These are phyloP conservation scores for Alcedo atthis DNA, from an alignment of 2,797 vertebrate genomes.

Conservation along the genomic window DNA sequence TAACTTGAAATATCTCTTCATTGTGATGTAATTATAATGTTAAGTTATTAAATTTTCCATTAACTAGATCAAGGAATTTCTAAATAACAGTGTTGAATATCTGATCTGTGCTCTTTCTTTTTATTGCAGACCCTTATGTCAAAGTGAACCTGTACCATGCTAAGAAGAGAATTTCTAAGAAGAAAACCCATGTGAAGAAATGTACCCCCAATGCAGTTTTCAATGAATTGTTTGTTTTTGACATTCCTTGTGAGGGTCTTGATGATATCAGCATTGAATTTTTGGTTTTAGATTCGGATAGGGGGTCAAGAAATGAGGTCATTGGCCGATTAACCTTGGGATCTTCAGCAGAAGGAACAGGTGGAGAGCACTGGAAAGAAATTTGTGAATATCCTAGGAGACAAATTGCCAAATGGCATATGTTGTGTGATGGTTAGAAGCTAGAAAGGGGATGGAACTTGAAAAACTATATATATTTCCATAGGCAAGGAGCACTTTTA, in stretches of 20 bases:
- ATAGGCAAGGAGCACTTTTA: slow-evolving; percentile 66
- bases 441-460: slow-evolving; percentile 14
- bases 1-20: not conserved
- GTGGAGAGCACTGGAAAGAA: slow-evolving; percentile 97
- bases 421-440: slow-evolving; percentile 89
- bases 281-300: slow-evolving; percentile 95
- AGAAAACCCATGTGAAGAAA: slow-evolving; percentile 98
- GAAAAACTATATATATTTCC: slow-evolving; percentile 36
- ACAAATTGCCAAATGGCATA: slow-evolving; percentile 98
- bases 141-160: slow-evolving; percentile 97
- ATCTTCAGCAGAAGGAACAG: slow-evolving; percentile 86
- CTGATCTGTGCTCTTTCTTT: not conserved
- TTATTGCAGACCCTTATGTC: slow-evolving; percentile 90
- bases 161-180: slow-evolving; percentile 96
- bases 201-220: slow-evolving; percentile 96
- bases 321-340: slow-evolving; percentile 90
- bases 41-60: not conserved
- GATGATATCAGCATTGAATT: slow-evolving; percentile 96
- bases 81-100: not conserved
- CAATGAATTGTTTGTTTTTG: slow-evolving; percentile 98
- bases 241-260: slow-evolving; percentile 92
- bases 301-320: slow-evolving; percentile 83
- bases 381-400: slow-evolving; percentile 96
- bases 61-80: not conserved
- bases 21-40: not conserved